A percentile compares a stretch with the other conserved stretches of the same genome.
Conservation (phyloP, 1,140 invertebrate genomes). For the Bombus sibiricus region DNA sequence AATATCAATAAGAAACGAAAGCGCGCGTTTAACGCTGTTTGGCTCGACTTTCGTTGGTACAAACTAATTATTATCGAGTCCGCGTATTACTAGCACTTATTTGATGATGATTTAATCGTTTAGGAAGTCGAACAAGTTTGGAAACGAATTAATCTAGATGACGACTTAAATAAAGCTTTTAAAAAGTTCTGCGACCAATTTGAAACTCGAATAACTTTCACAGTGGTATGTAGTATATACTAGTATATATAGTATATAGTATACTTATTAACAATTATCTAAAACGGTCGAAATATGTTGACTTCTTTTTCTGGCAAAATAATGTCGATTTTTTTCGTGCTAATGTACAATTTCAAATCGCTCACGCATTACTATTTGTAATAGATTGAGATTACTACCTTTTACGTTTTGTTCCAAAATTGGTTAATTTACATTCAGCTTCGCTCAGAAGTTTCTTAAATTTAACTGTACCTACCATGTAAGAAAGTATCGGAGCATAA, state of each 20-base stretch:
- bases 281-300: not conserved
- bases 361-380: no score
- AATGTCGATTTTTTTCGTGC: no score
- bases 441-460: not conserved
- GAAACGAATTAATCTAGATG: not conserved
- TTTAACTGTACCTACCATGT: not conserved
- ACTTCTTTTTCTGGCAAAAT: no score
- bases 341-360: not conserved
- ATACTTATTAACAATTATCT: not conserved
- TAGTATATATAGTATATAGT: not conserved
- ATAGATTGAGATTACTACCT: not conserved
- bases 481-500: not conserved
- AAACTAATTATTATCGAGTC: no score
- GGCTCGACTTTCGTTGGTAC: not conserved
- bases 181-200: not conserved
- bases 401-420: not conserved
- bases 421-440: not conserved
- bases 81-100: not conserved
- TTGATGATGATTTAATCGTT: not conserved
- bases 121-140: not conserved
- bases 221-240: no score
- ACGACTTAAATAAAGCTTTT: not conserved
- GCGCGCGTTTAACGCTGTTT: not conserved
- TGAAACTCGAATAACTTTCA: conserved; percentile 1
- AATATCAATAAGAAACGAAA: not conserved